Evolutionary conservation across 2,888 invertebrate genomes (phyloP).

Genomic region (Nysson spinosus): DNA sequence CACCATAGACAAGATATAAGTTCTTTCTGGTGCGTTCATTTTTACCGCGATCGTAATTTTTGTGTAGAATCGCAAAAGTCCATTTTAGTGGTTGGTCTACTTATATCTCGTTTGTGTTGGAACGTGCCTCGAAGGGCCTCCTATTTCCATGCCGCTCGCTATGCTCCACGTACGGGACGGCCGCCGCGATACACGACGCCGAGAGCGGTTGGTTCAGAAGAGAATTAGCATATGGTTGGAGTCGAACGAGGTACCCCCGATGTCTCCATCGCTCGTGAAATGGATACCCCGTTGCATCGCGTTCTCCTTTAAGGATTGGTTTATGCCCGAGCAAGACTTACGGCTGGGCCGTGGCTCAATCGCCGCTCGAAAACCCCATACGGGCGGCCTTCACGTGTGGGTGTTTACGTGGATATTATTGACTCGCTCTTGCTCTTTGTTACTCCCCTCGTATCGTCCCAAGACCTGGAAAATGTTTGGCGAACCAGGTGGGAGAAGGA

Average conservation of each 20-base stretch:
- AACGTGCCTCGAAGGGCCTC: constrained; percentile 49
- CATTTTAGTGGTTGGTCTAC: too few relatives aligned
- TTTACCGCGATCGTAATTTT: constrained; percentile 5
- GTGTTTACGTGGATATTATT: constrained; percentile 69
- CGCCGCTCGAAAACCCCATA: constrained; percentile 41
- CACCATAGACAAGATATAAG: too few relatives aligned
- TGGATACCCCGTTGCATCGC: constrained; percentile 70
- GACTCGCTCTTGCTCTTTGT: constrained; percentile 50
- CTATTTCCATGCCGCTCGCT: constrained; percentile 50
- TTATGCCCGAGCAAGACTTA: constrained; percentile 70
- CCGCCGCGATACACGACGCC: constrained; percentile 41
- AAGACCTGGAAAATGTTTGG: constrained; percentile 14
- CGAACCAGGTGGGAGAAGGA: too few relatives aligned
- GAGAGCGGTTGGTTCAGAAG: constrained; percentile 50
- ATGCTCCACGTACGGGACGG: constrained; percentile 24
- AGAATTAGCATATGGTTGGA: constrained; percentile 71
- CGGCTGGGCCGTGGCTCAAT: constrained; percentile 64
- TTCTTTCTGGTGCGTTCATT: not conserved
- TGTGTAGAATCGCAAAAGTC: constrained; percentile 20
- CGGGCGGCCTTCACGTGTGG: constrained; percentile 60
- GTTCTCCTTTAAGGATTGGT: constrained; percentile 73
- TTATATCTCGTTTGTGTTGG: too few relatives aligned
- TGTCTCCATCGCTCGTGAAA: constrained; percentile 75
- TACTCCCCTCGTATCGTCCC: constrained; percentile 10
- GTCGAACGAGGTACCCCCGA: constrained; percentile 70